Evolutionary conservation across 2,113 vertebrate genomes (phyloP), one percentile per base, ranked within the genome.

Genomic region (Synchiropus splendidus): DNA sequence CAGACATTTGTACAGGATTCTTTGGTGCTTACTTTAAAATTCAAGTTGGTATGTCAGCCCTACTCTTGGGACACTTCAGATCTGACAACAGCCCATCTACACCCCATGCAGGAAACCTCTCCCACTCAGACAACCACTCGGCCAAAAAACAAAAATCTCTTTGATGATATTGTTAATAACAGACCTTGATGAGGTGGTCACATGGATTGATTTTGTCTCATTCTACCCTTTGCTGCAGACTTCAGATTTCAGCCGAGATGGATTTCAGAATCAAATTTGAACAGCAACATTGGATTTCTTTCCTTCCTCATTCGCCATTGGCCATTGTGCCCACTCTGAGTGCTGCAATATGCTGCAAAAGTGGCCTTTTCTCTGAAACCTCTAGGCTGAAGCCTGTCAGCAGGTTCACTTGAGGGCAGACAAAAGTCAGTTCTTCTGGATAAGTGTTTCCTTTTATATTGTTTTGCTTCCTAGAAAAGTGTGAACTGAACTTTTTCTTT

Each of bases 41-140:
- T 67, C 67, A 46, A 48, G 16, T 55, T 59, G 64, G 52, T 49
- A 56, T 51, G 51, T 71, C 43, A 55, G 40, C 31, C 50, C 16
- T 70, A 71, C 58, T 32, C 69, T 30, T 0, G 63, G 68, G 75
- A 72, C 12, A 21, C 27, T 41, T 16, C 48, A 61, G 62, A 83
- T 83, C 79, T 82, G 73, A 85, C 79, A 80, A 78, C 54, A 36
- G 59, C 39, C 16, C 44, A 42, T 16, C 68, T 48, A 50, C 54
- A 72, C 63, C 70, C 65, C 45, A 31, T 32, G 54, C 81, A 84
- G 83, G 82, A 87, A 85, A 70, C 77, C 77, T 70, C 51, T 81
- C 81, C 83, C 81, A 68, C 57, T 59, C 36, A 69, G 57, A 58
- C 44, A 38, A 38, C 32, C 21, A 32, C 14, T 31, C 31, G 10